phyloP scores from a whole-genome alignment of 2,797 vertebrate genomes.

The Parambassis ranga region DNA sequence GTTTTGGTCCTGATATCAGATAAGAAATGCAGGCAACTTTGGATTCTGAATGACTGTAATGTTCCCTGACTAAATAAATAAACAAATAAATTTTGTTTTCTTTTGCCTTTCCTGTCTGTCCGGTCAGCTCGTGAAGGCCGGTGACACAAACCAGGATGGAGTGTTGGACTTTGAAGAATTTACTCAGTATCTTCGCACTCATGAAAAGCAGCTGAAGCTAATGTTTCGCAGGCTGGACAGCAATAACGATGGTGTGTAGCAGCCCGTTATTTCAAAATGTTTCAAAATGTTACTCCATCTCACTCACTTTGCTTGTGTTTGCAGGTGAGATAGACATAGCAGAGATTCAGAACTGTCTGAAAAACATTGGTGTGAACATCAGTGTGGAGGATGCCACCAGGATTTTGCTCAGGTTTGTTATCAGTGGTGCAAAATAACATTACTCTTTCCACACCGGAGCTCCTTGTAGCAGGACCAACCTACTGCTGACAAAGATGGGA shows the following conservation, averaged over 20 bases:
- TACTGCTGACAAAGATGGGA: background rate
- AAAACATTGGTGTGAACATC: constrained; percentile 82
- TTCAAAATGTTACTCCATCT: background rate
- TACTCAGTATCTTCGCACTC: constrained; percentile 79
- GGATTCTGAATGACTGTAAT: background rate
- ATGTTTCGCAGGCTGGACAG: constrained; percentile 88
- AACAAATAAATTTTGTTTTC: background rate
- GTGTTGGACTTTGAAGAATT: constrained; percentile 90
- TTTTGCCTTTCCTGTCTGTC: background rate
- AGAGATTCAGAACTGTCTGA: constrained; percentile 89
- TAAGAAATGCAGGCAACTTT: background rate
- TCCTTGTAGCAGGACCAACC: background rate
- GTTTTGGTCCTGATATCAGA: background rate
- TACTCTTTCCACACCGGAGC: background rate
- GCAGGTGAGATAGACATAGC: constrained; percentile 86
- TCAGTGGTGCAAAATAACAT: background rate
- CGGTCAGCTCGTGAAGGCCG: constrained; percentile 80
- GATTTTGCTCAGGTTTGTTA: constrained; percentile 86
- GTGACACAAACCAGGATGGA: constrained; percentile 82
- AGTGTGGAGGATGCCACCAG: constrained; percentile 82
- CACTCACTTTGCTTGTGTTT: background rate
- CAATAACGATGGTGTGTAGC: constrained; percentile 86
- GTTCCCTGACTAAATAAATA: no score
- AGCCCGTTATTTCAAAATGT: background rate
- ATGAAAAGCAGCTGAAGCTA: constrained; percentile 86